phyloP scores from a whole-genome alignment of 2,797 vertebrate species.

The Anabacerthia variegaticeps region DNA sequence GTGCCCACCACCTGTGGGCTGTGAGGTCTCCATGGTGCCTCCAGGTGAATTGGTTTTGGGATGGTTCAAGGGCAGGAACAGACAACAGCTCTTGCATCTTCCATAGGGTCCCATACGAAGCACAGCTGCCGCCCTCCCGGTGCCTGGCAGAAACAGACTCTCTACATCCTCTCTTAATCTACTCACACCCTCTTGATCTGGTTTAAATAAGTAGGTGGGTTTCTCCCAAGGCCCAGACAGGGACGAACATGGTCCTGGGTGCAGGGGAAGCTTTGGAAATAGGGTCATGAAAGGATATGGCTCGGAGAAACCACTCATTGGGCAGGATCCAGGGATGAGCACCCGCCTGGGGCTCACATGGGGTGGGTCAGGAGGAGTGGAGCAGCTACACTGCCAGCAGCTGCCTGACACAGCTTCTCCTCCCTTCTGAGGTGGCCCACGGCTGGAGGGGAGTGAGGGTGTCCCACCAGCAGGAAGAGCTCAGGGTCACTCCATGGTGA shows the following conservation, averaged over 20 bases:
- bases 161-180: slow-evolving; percentile 20
- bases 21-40: not conserved
- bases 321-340: not conserved
- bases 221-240: not conserved
- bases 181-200: not conserved
- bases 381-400: not conserved
- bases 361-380: not conserved
- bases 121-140: not conserved
- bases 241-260: not conserved
- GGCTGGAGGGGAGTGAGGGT: not conserved
- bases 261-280: not conserved
- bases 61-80: not conserved
- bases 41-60: accelerated
- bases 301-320: not conserved
- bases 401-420: not conserved
- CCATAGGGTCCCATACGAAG: not conserved
- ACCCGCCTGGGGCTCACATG: not conserved
- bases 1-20: not conserved
- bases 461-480: not conserved
- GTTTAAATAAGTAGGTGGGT: not conserved
- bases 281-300: slow-evolving; percentile 21
- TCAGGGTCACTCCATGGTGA: accelerated
- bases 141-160: not conserved
- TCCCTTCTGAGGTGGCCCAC: not conserved
- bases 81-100: not conserved